phyloP scores from a whole-genome alignment of 2,113 vertebrate genomes.

The Anolis carolinensis region DNA sequence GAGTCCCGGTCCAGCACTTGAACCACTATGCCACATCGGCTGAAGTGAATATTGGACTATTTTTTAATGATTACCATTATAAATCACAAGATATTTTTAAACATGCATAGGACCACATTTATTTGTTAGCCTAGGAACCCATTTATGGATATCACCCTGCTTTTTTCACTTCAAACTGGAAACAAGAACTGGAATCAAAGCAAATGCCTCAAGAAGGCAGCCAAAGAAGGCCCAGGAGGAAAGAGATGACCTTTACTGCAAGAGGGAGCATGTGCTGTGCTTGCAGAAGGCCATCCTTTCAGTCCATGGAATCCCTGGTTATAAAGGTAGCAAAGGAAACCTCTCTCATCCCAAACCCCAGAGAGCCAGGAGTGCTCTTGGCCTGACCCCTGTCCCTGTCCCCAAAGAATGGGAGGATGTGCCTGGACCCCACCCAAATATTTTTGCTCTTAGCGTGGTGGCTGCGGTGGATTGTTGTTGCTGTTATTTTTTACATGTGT shows the following conservation, averaged over 20 bases:
- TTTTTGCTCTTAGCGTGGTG: neutral
- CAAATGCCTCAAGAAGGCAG: neutral
- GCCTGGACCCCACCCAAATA: neutral
- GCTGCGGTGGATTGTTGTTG: no score
- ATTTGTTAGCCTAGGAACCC: neutral
- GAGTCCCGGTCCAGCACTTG: no score
- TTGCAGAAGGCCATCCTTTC: neutral
- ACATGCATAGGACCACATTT: neutral
- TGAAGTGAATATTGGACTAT: no score
- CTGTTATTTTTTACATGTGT: conserved; percentile 36
- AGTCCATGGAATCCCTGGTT: neutral
- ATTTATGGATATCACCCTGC: neutral
- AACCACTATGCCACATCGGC: no score
- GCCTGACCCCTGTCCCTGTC: neutral
- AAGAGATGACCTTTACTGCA: neutral
- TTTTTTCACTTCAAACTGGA: neutral
- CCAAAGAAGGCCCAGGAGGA: neutral
- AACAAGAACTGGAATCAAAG: neutral
- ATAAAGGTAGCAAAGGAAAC: no score
- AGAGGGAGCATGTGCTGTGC: neutral
- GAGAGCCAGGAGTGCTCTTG: fast-evolving
- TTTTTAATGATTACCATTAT: no score
- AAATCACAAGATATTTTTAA: neutral
- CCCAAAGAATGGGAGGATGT: neutral
- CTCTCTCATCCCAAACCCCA: neutral